Evolutionary conservation across 2,797 vertebrate genomes (phyloP), one percentile per base, ranked within the genome.

Genomic region (Melanotaenia nigrans): DNA sequence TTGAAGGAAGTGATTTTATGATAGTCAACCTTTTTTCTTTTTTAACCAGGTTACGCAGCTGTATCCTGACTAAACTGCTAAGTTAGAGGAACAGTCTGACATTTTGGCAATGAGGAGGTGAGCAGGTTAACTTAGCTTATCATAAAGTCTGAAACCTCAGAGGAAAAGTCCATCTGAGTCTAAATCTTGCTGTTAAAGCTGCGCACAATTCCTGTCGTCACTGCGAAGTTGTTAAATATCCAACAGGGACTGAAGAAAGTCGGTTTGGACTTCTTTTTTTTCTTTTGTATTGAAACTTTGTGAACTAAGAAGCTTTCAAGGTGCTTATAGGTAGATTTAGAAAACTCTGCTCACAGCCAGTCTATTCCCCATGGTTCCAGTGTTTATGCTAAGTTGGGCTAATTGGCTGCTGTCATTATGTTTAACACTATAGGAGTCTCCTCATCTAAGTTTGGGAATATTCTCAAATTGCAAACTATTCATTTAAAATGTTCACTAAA

Each of bases 1-100:
- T 80, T 53, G 72, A 57, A 73, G 71, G 57, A 68, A 14, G 35
- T 36, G 63, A 72, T 64, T 73, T 67, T 45, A 60, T 63, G 36
- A 42, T 53, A 7, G 68, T 65, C 28, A 40, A 45, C 33, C 18
- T 5, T 12, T 53, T 11, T 28, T 55, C 18, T 8, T 12, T 16
- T 45, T 68, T 58, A 2, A 53, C 59, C 3, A 11, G 49, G 25
- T 56, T 42, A 40, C 45, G 49, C 62, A 60, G 22, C 61, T 68
- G 22, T 63, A 51, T 33, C 36, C 42, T 51, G 53, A 47, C 55
- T 24, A 54, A 49, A 65, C 32, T 30, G 25, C 55, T 14, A 28
- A 56, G 22, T 57, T 62, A 54, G 64, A 73, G 22, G 25, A 71
- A 60, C 4, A 57, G 18, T 65, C 45, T 61, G 58, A 60, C 42